phyloP scores from a whole-genome alignment of 2,888 invertebrate species.

The Prosopocoilus inquinatus region DNA sequence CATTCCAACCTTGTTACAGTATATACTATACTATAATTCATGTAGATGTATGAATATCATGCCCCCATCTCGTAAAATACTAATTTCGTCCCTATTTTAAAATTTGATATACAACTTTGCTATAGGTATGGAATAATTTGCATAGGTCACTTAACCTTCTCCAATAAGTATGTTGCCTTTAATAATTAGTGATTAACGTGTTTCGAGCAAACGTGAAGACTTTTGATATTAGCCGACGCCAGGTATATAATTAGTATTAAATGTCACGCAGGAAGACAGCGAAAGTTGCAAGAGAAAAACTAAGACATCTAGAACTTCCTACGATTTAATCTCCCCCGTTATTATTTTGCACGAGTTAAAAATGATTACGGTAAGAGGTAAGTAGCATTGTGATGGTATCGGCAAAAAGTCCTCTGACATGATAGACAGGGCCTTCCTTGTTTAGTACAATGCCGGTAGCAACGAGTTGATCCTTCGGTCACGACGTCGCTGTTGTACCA shows the following conservation, averaged over 20 bases:
- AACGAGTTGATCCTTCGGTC: slow-evolving; percentile 5
- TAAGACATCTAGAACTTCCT: too few relatives aligned
- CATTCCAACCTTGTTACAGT: too few relatives aligned
- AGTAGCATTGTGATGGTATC: slow-evolving; percentile 3
- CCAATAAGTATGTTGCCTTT: not conserved
- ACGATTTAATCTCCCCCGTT: too few relatives aligned
- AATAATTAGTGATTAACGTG: not conserved
- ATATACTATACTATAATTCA: too few relatives aligned
- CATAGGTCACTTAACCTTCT: not conserved
- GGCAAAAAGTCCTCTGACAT: not conserved
- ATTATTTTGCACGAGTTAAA: not conserved
- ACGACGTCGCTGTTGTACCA: slow-evolving; percentile 2
- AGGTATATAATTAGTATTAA: too few relatives aligned
- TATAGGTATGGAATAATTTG: not conserved
- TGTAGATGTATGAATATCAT: too few relatives aligned
- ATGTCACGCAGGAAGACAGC: too few relatives aligned
- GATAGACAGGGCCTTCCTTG: slow-evolving; percentile 4
- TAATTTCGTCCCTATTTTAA: too few relatives aligned
- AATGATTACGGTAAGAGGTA: not conserved
- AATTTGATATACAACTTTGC: not conserved
- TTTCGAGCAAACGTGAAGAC: too few relatives aligned
- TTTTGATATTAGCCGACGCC: too few relatives aligned
- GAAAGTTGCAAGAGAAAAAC: too few relatives aligned
- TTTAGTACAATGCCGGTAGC: slow-evolving; percentile 3
- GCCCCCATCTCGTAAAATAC: too few relatives aligned